phyloP scores from a whole-genome alignment of 2,797 vertebrate species.

The Eleutherodactylus coqui region DNA sequence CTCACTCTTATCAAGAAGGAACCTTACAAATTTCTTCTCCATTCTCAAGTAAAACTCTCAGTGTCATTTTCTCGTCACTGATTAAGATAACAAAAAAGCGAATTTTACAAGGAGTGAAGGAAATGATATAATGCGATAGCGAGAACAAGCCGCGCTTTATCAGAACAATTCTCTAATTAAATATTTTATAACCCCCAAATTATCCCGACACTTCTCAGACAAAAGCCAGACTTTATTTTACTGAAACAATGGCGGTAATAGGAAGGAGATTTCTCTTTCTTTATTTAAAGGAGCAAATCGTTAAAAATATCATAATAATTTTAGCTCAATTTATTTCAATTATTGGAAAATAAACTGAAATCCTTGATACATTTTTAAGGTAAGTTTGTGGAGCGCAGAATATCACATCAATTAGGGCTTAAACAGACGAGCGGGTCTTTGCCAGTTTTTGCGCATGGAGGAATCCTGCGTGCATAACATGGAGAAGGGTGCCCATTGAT shows the following conservation, averaged over 20 bases:
- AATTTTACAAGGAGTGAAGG: constrained; percentile 5
- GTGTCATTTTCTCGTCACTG: background rate
- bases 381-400: no score
- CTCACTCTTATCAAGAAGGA: constrained; percentile 29
- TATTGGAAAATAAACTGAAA: background rate
- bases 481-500: no score
- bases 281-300: background rate
- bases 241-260: background rate
- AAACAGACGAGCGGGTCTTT: no score
- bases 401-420: no score
- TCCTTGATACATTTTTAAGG: background rate
- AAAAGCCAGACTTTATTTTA: background rate
- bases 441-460: no score
- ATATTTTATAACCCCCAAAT: constrained; percentile 20
- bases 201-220: background rate
- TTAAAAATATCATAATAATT: no score
- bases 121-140: constrained; percentile 17
- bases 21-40: constrained; percentile 29
- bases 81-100: constrained; percentile 30
- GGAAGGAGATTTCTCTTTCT: background rate
- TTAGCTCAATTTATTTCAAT: background rate
- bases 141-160: background rate
- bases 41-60: constrained; percentile 21
- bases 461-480: no score
- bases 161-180: constrained; percentile 28